Conservation (phyloP, 37 sponge, comb jelly and placozoan species). For the Cliona cf. orientalis region DNA sequence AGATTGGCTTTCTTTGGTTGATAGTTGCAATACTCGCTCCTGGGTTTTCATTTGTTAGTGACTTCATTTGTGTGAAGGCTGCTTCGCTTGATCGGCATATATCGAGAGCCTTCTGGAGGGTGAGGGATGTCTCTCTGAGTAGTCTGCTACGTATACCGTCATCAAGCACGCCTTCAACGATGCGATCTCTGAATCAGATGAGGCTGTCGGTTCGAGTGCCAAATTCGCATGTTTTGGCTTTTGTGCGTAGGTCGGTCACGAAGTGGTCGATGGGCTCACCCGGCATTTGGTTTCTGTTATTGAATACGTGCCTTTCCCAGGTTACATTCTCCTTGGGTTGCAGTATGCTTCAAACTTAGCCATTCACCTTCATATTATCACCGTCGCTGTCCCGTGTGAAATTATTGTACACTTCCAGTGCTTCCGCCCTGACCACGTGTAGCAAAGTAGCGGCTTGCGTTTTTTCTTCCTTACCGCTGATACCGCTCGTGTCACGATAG, state of each 20-base stretch:
- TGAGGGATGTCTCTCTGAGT: conserved; percentile 19
- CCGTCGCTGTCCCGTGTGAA: conserved; percentile 1
- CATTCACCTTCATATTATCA: conserved; percentile 12
- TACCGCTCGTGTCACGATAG: background rate
- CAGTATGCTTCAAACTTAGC: conserved; percentile 33
- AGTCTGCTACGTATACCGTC: conserved; percentile 28
- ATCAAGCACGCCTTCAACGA: conserved; percentile 26
- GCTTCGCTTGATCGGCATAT: conserved; percentile 39
- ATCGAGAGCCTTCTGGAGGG: conserved; percentile 25
- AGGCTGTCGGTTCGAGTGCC: conserved; percentile 28
- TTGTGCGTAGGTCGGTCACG: conserved; percentile 12
- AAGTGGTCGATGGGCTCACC: conserved; percentile 42
- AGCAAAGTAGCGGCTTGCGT: conserved; percentile 14
- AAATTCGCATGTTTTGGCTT: conserved; percentile 42
- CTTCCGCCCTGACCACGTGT: conserved; percentile 23
- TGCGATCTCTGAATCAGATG: conserved; percentile 38
- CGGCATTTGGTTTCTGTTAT: conserved; percentile 32
- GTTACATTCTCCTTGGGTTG: conserved; percentile 38
- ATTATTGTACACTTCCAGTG: conserved; percentile 42
- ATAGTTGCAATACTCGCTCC: no score
- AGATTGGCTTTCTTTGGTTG: no score
- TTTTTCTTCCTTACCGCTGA: conserved; percentile 2
- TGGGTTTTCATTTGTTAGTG: background rate
- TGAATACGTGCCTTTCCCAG: conserved; percentile 53
- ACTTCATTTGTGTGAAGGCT: conserved; percentile 28